Conservation (phyloP, 2,888 invertebrate species). For the Mesorhabditis spiculigera region DNA sequence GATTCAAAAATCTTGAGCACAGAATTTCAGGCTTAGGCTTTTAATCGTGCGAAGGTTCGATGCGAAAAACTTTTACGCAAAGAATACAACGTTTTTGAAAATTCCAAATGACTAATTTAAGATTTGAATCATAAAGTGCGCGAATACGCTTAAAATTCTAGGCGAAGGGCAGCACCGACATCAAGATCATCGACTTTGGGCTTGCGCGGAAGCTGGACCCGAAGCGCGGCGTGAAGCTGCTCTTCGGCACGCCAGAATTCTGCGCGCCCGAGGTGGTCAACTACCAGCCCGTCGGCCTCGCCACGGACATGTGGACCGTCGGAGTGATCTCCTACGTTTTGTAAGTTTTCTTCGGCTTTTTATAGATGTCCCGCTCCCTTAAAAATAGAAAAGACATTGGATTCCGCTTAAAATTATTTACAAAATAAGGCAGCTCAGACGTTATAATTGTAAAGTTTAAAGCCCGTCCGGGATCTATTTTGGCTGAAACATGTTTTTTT, state of each 20-base stretch:
- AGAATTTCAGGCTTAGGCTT: too few relatives aligned
- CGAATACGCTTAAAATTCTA: slow-evolving; percentile 48
- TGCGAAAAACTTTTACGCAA: too few relatives aligned
- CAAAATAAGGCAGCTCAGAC: too few relatives aligned
- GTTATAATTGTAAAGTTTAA: too few relatives aligned
- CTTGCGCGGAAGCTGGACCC: slow-evolving; percentile 61
- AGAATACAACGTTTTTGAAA: too few relatives aligned
- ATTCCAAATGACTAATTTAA: too few relatives aligned
- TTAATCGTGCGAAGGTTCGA: too few relatives aligned
- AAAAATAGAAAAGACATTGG: not conserved
- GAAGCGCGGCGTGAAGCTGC: slow-evolving; percentile 59
- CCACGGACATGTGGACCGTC: slow-evolving; percentile 63
- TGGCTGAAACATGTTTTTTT: too few relatives aligned
- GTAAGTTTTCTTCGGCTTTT: slow-evolving; percentile 49
- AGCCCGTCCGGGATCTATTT: too few relatives aligned
- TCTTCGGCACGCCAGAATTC: slow-evolving; percentile 63
- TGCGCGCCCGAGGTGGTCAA: slow-evolving; percentile 63
- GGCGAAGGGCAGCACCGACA: slow-evolving; percentile 59
- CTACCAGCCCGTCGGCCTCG: slow-evolving; percentile 61
- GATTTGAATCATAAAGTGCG: too few relatives aligned
- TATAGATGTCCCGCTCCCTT: not conserved
- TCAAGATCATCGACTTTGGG: slow-evolving; percentile 63
- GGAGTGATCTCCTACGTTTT: slow-evolving; percentile 62
- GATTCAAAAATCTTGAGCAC: too few relatives aligned
- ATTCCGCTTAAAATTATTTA: not conserved